Evolutionary conservation across 2,888 invertebrate species (phyloP).

Genomic region (Cephonodes hylas): DNA sequence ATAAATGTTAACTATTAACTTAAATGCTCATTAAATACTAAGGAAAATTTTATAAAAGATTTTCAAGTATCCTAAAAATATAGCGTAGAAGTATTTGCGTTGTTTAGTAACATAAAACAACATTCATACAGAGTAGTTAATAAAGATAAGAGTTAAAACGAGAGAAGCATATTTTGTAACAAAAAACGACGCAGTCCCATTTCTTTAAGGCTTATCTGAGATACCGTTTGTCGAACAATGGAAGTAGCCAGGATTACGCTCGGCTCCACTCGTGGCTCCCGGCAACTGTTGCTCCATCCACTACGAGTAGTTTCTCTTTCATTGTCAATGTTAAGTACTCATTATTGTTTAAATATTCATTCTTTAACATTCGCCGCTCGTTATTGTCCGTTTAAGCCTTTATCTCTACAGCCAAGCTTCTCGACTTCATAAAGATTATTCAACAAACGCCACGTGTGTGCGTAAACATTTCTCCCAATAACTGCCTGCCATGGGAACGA

Average conservation of each 20-base stretch:
- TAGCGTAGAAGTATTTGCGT: too few relatives aligned
- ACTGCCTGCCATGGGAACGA: neutral
- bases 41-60: too few relatives aligned
- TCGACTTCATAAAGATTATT: neutral
- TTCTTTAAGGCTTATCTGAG: slow-evolving; percentile 53
- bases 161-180: slow-evolving; percentile 17
- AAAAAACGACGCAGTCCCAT: slow-evolving; percentile 33
- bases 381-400: neutral
- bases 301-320: slow-evolving; percentile 15
- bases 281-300: slow-evolving; percentile 24
- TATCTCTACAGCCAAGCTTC: neutral
- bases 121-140: slow-evolving; percentile 18
- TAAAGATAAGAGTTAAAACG: slow-evolving; percentile 23
- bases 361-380: neutral
- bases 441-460: neutral
- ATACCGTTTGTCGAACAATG: slow-evolving; percentile 51
- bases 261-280: slow-evolving; percentile 40
- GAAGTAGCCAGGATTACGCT: slow-evolving; percentile 40
- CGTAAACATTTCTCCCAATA: neutral
- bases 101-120: neutral
- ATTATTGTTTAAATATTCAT: neutral
- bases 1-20: too few relatives aligned
- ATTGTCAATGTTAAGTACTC: slow-evolving; percentile 18
- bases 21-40: too few relatives aligned
- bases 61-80: too few relatives aligned